A percentile compares a stretch with the other conserved stretches of the same genome.
Evolutionary conservation across 2,113 vertebrate species (phyloP).

Genomic region (Crotalus helleri): DNA sequence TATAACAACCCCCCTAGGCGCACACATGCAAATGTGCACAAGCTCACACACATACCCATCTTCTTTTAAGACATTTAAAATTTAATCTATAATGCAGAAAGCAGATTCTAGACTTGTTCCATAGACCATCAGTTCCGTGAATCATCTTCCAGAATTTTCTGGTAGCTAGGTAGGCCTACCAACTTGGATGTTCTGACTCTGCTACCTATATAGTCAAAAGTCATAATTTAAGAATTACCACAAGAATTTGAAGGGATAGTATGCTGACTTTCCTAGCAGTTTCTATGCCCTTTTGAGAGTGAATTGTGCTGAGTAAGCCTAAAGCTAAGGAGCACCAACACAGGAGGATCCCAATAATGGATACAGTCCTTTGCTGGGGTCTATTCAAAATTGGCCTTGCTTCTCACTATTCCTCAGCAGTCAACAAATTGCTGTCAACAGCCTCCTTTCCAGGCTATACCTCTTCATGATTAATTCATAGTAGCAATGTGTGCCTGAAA

Average conservation of each 20-base stretch:
- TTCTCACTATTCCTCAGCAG: background rate
- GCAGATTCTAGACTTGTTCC: background rate
- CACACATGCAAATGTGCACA: background rate
- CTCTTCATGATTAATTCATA: background rate
- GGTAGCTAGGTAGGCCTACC: background rate
- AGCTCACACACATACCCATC: background rate
- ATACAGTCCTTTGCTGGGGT: background rate
- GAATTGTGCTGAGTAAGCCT: background rate
- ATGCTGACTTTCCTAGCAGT: too few relatives aligned
- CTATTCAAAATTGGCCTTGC: background rate
- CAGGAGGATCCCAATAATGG: background rate
- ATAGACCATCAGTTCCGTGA: background rate
- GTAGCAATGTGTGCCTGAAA: background rate
- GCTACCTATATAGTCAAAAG: background rate
- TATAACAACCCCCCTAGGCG: background rate
- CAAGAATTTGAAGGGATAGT: background rate
- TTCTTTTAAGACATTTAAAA: background rate
- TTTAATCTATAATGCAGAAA: background rate
- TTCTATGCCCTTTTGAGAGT: background rate
- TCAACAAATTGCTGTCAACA: background rate
- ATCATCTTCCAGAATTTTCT: background rate
- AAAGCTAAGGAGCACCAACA: background rate
- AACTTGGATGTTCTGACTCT: background rate
- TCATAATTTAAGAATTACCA: background rate
- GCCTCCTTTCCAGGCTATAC: background rate